These are phyloP conservation scores for Clarias laeviceps DNA, from an alignment of 2,797 vertebrate genomes.

Conservation along the genomic window DNA sequence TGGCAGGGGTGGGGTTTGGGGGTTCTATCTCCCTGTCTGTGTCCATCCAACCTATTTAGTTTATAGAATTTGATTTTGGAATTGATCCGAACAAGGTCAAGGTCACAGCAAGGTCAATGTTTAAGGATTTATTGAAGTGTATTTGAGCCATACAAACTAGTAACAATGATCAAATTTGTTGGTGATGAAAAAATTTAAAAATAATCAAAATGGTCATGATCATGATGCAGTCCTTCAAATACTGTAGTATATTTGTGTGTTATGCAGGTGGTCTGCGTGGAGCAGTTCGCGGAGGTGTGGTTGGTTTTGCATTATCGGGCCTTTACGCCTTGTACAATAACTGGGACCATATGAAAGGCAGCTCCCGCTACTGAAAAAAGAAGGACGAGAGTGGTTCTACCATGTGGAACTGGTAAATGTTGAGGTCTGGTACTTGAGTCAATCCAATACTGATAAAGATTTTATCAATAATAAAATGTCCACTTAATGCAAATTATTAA, in stretches of 20 bases:
- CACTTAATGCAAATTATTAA: neutral
- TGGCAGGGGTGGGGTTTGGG: too few species aligned
- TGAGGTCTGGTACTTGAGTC: too few species aligned
- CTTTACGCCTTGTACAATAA: constrained; percentile 83
- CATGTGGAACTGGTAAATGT: neutral
- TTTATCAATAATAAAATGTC: neutral
- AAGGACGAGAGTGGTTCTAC: neutral
- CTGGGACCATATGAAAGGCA: constrained; percentile 83
- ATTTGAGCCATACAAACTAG: neutral
- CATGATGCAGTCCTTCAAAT: neutral
- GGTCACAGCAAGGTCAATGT: neutral
- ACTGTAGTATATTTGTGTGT: neutral
- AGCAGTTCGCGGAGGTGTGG: constrained; percentile 74
- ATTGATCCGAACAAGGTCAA: neutral
- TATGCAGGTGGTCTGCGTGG: constrained; percentile 76
- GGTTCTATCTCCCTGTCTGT: neutral
- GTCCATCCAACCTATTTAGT: neutral
- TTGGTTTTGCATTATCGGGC: constrained; percentile 76
- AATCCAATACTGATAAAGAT: neutral
- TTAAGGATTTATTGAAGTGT: neutral
- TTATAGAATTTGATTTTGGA: neutral
- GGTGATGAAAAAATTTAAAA: neutral
- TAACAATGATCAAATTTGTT: neutral
- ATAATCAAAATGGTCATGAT: neutral
- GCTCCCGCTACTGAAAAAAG: constrained; percentile 74